Evolutionary conservation across 2,113 vertebrate genomes (phyloP).

Genomic region (Oceanites oceanicus): DNA sequence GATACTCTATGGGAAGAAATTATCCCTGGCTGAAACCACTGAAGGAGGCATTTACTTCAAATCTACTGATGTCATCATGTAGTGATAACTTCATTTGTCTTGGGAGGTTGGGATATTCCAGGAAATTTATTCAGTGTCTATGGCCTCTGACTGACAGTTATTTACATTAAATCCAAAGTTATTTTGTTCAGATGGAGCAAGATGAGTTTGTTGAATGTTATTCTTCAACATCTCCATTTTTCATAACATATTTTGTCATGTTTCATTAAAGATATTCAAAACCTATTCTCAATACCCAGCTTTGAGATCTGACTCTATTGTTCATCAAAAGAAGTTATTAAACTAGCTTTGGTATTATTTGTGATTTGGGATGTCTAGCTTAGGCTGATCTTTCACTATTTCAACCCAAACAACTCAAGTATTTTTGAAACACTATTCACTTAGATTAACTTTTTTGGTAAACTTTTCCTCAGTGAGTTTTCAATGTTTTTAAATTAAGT

Average conservation of each 20-base stretch:
- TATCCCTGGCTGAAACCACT: neutral
- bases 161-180: neutral
- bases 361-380: neutral
- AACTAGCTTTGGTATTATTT: neutral
- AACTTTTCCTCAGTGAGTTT: neutral
- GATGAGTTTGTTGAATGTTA: neutral
- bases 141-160: neutral
- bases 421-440: neutral
- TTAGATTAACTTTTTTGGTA: neutral
- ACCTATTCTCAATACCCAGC: neutral
- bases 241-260: neutral
- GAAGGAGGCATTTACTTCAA: neutral
- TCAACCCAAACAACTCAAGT: neutral
- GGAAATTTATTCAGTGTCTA: neutral
- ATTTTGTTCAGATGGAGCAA: neutral
- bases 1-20: neutral
- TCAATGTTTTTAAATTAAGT: neutral
- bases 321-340: neutral
- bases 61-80: neutral
- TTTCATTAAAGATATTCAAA: neutral
- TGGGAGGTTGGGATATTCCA: neutral
- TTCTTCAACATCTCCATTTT: neutral
- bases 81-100: neutral
- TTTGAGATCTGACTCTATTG: neutral
- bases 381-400: neutral